phyloP scores from a whole-genome alignment of 2,888 invertebrate species.

The Calameuta idolon region DNA sequence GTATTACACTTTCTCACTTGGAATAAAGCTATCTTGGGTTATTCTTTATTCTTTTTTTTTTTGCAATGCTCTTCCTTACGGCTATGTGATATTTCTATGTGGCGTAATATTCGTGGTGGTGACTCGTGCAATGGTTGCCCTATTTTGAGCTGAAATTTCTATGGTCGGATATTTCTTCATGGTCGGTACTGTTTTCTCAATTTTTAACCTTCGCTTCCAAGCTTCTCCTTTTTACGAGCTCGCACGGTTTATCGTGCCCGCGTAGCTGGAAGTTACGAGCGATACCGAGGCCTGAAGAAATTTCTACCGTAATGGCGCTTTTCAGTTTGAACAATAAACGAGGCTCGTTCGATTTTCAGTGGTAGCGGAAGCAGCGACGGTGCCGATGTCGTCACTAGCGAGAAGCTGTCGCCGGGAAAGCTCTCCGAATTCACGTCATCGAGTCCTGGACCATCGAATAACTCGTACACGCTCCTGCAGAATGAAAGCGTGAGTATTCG shows the following conservation, averaged over 20 bases:
- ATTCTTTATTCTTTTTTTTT: not conserved
- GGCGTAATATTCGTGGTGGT: not conserved
- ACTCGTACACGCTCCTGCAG: conserved; percentile 59
- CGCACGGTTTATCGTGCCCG: not conserved
- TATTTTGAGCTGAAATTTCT: not conserved
- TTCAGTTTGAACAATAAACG: not conserved
- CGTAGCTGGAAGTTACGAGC: not conserved
- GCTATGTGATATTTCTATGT: not conserved
- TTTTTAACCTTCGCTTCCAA: not conserved
- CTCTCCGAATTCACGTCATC: conserved; percentile 60
- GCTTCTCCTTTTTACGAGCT: not conserved
- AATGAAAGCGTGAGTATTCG: conserved; percentile 56
- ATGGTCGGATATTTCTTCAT: not conserved
- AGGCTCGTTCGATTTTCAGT: conserved; percentile 59
- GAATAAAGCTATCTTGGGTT: not conserved
- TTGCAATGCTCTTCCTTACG: not conserved
- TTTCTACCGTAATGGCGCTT: not conserved
- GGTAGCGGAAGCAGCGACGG: conserved; percentile 73
- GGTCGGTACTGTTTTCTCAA: not conserved
- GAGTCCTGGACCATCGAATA: conserved; percentile 60
- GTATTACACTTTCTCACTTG: not conserved
- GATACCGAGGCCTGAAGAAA: not conserved
- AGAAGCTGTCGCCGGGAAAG: conserved; percentile 62
- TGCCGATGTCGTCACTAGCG: conserved; percentile 65
- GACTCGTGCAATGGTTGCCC: not conserved